Conservation (phyloP, 1,140 invertebrate genomes). For the Philopotamus ludificatus region DNA sequence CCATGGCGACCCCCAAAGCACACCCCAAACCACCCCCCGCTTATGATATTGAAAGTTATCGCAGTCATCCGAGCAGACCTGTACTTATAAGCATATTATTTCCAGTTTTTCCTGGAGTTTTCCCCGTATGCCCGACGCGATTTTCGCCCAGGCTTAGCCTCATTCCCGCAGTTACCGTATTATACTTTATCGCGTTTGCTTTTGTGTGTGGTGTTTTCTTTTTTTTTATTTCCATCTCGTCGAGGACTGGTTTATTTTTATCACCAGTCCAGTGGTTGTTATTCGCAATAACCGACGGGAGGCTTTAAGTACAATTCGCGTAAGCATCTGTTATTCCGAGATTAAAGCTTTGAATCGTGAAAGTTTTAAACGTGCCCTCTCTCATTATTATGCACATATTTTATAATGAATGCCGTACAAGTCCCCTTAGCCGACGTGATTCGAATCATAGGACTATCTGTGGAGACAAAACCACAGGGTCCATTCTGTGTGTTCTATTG, state of each 20-base stretch:
- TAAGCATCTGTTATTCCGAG: constrained; percentile 20
- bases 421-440: too few relatives aligned
- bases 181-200: neutral
- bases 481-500: too few relatives aligned
- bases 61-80: constrained; percentile 14
- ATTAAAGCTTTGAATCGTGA: constrained; percentile 1
- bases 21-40: too few relatives aligned
- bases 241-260: constrained; percentile 23
- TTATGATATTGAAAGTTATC: constrained; percentile 24
- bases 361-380: neutral
- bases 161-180: neutral
- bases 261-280: constrained; percentile 16
- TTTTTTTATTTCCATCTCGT: constrained; percentile 8
- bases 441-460: too few relatives aligned
- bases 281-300: constrained; percentile 17
- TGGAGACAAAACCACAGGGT: too few relatives aligned
- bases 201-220: neutral
- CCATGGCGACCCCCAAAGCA: too few relatives aligned
- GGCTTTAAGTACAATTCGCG: constrained; percentile 8
- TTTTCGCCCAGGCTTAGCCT: neutral
- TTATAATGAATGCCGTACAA: too few relatives aligned
- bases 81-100: constrained; percentile 26
- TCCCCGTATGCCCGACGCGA: neutral
- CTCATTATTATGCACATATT: too few relatives aligned
- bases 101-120: constrained; percentile 1